Base-by-base conservation (phyloP, 2,797 vertebrate genomes). In the Acanthurus lineatus region DNA sequence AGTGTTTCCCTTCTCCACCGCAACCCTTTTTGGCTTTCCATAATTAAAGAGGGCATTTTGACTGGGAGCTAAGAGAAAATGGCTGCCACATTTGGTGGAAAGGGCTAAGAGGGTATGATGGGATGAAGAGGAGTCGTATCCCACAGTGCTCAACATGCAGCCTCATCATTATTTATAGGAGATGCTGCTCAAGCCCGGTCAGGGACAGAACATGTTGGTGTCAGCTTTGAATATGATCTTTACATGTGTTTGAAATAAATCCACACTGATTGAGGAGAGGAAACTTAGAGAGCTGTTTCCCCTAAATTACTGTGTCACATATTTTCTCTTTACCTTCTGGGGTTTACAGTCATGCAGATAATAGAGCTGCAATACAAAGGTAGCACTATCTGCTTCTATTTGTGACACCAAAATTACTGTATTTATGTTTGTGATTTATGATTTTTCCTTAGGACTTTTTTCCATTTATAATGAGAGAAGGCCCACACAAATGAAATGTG, bases 11-110 rank as follows among this genome's bases (percentile, higher is more conserved):
- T 73, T 75, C 78, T 81, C 68, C 47, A 49, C 84, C 76, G 6
- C 81, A 82, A 63, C 78, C 53, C 78, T 75, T 77, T 87, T 76
- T 82, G 86, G 86, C 67, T 85, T 79, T 89, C 85, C 79, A 88
- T 93, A 92, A 92, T 93, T 92, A 92, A 92, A 93, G 84, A 88
- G 85, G 83, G 69, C 82, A 81, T 89, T 91, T 90, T 92, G 73
- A 91, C 80, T 71, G 69, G 74, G 75, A 88, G 76, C 84, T 79
- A 85, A n/a, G 9, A 78, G 85, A 83, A 92, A 89, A 90, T 89
- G 86, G 86, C 81, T 81, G 77, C 86, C 80, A 90, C 77, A 78
- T 88, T 89, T 79, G 52, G 71, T 71, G 73, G 67, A 76, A 57
- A 81, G 69, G 76, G 70, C 76, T 45, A 15, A 42, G 76, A 71